phyloP scores from a whole-genome alignment of 2,113 vertebrate genomes.

The Megalops atlanticus region DNA sequence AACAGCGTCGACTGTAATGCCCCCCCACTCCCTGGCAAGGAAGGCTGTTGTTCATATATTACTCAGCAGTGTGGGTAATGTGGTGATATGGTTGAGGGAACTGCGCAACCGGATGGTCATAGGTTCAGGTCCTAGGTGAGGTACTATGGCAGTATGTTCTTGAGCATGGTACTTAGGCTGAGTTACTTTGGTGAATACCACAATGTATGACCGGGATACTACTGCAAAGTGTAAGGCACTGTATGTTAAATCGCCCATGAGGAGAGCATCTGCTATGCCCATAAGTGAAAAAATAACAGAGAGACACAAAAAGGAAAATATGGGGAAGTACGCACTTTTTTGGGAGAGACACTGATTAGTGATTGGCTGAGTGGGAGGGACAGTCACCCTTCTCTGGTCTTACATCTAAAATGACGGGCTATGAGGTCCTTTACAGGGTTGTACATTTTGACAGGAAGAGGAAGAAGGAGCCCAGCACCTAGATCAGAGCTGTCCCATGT shows the following conservation, averaged over 20 bases:
- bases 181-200: not conserved
- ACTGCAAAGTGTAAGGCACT: not conserved
- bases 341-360: not conserved
- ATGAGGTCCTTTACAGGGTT: not conserved
- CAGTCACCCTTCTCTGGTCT: not conserved
- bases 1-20: constrained; percentile 16
- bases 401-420: no score
- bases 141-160: not conserved
- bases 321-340: not conserved
- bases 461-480: no score
- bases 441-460: not conserved
- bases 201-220: not conserved
- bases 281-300: not conserved
- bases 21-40: constrained; percentile 32
- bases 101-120: not conserved
- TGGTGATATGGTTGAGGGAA: no score
- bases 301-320: no score
- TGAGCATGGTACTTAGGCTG: not conserved
- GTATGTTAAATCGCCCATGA: not conserved
- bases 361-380: not conserved
- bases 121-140: not conserved
- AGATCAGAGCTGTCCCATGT: not conserved
- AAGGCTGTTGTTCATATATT: not conserved
- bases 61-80: not conserved
- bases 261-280: not conserved